phyloP scores from a whole-genome alignment of 2,888 invertebrate species.

The Protonemura montana region DNA sequence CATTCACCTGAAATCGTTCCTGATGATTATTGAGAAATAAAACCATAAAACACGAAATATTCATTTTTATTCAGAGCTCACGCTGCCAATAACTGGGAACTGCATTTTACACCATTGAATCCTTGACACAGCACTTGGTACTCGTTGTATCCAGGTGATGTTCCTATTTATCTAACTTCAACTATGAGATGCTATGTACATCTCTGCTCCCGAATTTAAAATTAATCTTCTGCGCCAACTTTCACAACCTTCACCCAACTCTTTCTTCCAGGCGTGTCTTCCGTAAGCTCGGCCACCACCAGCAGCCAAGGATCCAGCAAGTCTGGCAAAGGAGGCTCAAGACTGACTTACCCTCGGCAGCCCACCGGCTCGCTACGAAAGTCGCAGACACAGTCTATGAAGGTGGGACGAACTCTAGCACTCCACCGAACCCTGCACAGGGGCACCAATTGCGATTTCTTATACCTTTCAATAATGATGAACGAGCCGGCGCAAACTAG shows the following conservation, averaged over 20 bases:
- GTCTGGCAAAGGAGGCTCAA: conserved; percentile 52
- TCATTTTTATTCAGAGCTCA: no score
- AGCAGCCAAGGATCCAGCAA: conserved; percentile 58
- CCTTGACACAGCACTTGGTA: no score
- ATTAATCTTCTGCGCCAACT: no score
- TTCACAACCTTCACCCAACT: background rate
- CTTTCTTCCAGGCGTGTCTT: conserved; percentile 68
- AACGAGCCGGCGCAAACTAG: background rate
- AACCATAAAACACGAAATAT: no score
- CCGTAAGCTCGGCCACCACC: conserved; percentile 70
- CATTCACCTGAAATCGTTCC: no score
- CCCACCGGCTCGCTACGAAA: conserved; percentile 71
- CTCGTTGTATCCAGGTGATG: no score
- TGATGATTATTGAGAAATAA: no score
- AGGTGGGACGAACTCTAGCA: conserved; percentile 59
- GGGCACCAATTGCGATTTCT: background rate
- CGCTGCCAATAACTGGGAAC: no score
- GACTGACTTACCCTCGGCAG: conserved; percentile 60
- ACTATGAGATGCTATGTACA: no score
- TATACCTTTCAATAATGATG: conserved; percentile 28
- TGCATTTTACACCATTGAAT: no score
- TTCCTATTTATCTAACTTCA: no score
- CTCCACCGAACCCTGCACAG: background rate
- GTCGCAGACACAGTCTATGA: conserved; percentile 79
- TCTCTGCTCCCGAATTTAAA: no score